phyloP scores from a whole-genome alignment of 2,888 invertebrate species.

The Adela reaumurella region DNA sequence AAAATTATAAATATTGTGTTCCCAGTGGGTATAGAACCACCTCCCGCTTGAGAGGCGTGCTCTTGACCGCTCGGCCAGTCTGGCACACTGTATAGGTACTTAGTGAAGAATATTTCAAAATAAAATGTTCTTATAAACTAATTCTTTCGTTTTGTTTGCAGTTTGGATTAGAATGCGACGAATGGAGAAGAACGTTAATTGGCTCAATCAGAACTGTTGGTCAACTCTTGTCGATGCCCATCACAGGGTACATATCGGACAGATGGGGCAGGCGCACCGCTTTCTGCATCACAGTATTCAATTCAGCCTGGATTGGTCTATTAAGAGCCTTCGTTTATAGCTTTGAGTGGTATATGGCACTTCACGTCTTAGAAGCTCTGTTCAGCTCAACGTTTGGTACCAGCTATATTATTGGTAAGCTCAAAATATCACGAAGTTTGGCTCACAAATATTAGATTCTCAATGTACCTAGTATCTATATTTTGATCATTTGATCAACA shows the following conservation, averaged over 20 bases:
- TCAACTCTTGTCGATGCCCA: background rate
- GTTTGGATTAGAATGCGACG: conserved; percentile 6
- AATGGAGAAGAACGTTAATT: conserved; percentile 6
- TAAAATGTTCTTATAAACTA: too few species aligned
- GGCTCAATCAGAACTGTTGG: conserved; percentile 2
- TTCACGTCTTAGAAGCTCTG: conserved; percentile 17
- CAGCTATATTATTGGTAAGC: conserved; percentile 1
- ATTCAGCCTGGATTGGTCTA: conserved; percentile 38
- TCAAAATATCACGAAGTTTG: too few species aligned
- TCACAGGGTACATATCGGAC: conserved; percentile 4
- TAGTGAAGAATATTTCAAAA: too few species aligned
- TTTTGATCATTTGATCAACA: too few species aligned
- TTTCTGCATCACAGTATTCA: conserved; percentile 1
- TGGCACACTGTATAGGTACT: too few species aligned
- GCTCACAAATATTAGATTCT: too few species aligned
- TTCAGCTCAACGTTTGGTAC: background rate
- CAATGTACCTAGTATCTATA: too few species aligned
- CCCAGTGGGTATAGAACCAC: too few species aligned
- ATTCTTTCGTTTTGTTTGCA: conserved; percentile 1
- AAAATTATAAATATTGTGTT: too few species aligned
- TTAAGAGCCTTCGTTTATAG: conserved; percentile 64
- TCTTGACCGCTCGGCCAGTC: too few species aligned
- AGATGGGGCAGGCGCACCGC: conserved; percentile 6
- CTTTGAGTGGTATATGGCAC: conserved; percentile 64
- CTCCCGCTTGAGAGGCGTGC: too few species aligned